Conservation (phyloP, 1,140 invertebrate species). For the Drosophila oshimai region DNA sequence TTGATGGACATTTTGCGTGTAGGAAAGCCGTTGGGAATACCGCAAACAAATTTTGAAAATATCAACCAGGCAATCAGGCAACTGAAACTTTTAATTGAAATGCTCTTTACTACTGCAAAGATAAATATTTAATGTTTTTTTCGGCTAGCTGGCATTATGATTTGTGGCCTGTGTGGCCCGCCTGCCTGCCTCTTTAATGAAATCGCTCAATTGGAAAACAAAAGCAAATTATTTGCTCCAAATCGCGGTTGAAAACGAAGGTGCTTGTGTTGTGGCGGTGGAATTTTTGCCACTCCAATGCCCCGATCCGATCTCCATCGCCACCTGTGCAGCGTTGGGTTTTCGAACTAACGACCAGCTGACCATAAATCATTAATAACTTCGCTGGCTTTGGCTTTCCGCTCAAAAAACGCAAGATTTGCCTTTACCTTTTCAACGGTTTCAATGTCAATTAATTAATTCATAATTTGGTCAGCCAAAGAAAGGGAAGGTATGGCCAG, state of each 20-base stretch:
- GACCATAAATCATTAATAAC: slow-evolving; percentile 46
- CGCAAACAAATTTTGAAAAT: neutral
- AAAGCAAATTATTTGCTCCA: slow-evolving; percentile 70
- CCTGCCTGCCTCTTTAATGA: slow-evolving; percentile 29
- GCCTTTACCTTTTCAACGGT: slow-evolving; percentile 8
- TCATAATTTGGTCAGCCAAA: slow-evolving; percentile 24
- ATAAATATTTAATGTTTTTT: neutral
- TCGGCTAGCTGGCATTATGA: neutral
- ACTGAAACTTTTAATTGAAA: slow-evolving; percentile 29
- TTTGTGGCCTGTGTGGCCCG: neutral
- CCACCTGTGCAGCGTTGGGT: slow-evolving; percentile 20
- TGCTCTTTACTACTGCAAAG: neutral
- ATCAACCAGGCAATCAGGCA: neutral
- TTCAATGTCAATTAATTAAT: slow-evolving; percentile 60
- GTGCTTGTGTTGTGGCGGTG: slow-evolving; percentile 12
- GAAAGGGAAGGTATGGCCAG: slow-evolving; percentile 2
- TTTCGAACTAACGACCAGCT: slow-evolving; percentile 6
- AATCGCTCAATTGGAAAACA: slow-evolving; percentile 68
- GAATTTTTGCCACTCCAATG: slow-evolving; percentile 53
- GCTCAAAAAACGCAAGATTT: neutral
- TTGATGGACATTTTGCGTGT: neutral
- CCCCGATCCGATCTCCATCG: neutral
- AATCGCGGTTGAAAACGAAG: slow-evolving; percentile 49
- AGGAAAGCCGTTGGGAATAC: neutral
- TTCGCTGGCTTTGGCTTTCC: slow-evolving; percentile 14